Evolutionary conservation across 2,888 invertebrate species (phyloP).

Genomic region (Drosophila demipolita): DNA sequence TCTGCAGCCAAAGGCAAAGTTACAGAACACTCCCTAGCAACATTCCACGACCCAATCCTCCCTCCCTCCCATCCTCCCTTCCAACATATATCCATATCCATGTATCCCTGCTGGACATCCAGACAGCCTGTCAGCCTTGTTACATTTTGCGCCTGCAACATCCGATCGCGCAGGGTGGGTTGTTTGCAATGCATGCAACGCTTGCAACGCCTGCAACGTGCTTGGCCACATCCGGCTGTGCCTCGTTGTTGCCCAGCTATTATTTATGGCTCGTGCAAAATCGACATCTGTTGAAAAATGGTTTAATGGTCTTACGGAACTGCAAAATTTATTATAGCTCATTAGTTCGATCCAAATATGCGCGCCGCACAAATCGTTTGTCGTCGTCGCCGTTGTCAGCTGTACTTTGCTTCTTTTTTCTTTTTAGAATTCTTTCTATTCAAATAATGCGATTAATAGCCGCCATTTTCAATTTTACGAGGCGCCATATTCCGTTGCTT

Average conservation of each 20-base stretch:
- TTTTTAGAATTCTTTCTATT: not conserved
- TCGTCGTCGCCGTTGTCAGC: slow-evolving; percentile 11
- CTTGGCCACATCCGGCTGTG: slow-evolving; percentile 66
- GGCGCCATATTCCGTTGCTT: not conserved
- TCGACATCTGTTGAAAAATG: slow-evolving; percentile 77
- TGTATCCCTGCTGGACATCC: slow-evolving; percentile 7
- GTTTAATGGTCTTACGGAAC: slow-evolving; percentile 60
- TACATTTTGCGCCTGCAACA: slow-evolving; percentile 47
- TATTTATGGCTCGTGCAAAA: slow-evolving; percentile 80
- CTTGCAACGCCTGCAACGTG: slow-evolving; percentile 51
- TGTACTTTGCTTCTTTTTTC: slow-evolving; percentile 27
- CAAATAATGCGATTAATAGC: slow-evolving; percentile 19
- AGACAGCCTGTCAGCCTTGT: slow-evolving; percentile 16
- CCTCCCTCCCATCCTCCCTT: not conserved
- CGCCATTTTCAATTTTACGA: not conserved
- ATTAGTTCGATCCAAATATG: slow-evolving; percentile 69
- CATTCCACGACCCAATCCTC: slow-evolving; percentile 15
- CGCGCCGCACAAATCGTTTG: slow-evolving; percentile 23
- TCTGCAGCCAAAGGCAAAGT: slow-evolving; percentile 46
- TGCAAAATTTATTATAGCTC: slow-evolving; percentile 75
- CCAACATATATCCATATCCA: slow-evolving; percentile 1
- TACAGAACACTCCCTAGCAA: slow-evolving; percentile 57
- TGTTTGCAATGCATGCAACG: slow-evolving; percentile 10
- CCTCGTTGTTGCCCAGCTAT: slow-evolving; percentile 42
- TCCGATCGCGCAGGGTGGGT: slow-evolving; percentile 60